Conservation (phyloP, 2,888 invertebrate genomes). For the Thysanoteuthis rhombus region DNA sequence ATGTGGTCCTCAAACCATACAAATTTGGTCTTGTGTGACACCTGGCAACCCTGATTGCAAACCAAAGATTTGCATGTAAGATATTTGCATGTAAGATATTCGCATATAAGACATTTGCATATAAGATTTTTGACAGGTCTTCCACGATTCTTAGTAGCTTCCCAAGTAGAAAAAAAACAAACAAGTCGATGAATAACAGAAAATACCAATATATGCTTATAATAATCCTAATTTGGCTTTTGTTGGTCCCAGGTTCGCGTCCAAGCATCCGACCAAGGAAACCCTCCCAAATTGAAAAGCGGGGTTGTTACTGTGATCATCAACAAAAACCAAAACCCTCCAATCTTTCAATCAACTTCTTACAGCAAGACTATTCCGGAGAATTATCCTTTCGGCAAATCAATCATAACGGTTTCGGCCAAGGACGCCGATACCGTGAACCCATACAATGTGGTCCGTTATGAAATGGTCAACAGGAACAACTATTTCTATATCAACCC, state of each 20-base stretch:
- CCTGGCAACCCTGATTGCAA: no score
- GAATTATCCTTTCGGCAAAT: constrained; percentile 38
- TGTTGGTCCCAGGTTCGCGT: not conserved
- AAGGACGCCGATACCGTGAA: constrained; percentile 42
- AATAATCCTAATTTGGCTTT: not conserved
- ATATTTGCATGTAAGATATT: no score
- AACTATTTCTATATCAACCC: not conserved
- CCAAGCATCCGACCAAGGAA: not conserved
- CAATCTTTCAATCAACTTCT: constrained; percentile 51
- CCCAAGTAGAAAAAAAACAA: no score
- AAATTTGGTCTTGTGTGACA: no score
- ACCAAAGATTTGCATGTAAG: no score
- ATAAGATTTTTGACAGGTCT: not conserved
- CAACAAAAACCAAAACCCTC: constrained; percentile 51
- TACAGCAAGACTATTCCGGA: constrained; percentile 46
- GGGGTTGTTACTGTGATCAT: constrained; percentile 45
- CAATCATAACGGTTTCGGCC: constrained; percentile 50
- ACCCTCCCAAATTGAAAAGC: not conserved
- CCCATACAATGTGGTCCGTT: not conserved
- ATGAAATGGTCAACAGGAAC: not conserved
- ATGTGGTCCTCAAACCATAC: no score
- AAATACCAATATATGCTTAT: not conserved
- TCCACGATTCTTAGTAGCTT: no score
- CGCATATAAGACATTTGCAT: not conserved
- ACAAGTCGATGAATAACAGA: not conserved